Base-by-base conservation (phyloP, 2,113 vertebrate genomes). In the Lamprotornis superbus region DNA sequence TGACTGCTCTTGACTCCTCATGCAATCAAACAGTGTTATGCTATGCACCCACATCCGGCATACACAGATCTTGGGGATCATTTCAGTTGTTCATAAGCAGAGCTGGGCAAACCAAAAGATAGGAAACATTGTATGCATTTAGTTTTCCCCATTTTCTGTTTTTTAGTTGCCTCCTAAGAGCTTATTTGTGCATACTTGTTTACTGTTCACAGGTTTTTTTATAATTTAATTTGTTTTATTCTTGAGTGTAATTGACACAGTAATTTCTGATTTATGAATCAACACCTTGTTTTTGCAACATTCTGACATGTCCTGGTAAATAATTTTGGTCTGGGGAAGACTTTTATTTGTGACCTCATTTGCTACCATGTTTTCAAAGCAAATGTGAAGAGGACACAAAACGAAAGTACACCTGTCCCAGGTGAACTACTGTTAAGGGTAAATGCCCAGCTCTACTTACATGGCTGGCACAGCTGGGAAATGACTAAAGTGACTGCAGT, bases 371-470 rank as follows among this genome's bases (percentile, higher is more conserved):
- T 55, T 83, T 90, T 33, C 30, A 92, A 93, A 74, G 21, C 35
- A 64, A 69, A 69, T 1, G 5, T 15, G 22, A 68, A 19, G 55
- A 70, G 12, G 27, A 12, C 57, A 70, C 8, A 80, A 77, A 90
- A 18, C 17, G 37, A 35, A 84, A 79, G n/a, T 22, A 56, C 13
- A 59, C 30, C 25, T 10, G 40, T 61, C 23, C 39, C 1, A 2
- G 27, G 71, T 65, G 23, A 87, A 60, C 20, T 57, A 42, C 37
- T 68, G 8, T 50, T 35, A 68, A 50, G 12, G 12, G 20, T 47
- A 61, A 89, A 86, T 74, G 50, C 53, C 75, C 90, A 95, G 33
- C 53, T 96, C 68, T 94, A 42, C 68, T 84, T 55, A 89, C 11
- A 68, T 11, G 40, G 37, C 28, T 89, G 46, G 31, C 25, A 77